phyloP scores from a whole-genome alignment of 2,113 vertebrate genomes.

The Brachyistius frenatus region DNA sequence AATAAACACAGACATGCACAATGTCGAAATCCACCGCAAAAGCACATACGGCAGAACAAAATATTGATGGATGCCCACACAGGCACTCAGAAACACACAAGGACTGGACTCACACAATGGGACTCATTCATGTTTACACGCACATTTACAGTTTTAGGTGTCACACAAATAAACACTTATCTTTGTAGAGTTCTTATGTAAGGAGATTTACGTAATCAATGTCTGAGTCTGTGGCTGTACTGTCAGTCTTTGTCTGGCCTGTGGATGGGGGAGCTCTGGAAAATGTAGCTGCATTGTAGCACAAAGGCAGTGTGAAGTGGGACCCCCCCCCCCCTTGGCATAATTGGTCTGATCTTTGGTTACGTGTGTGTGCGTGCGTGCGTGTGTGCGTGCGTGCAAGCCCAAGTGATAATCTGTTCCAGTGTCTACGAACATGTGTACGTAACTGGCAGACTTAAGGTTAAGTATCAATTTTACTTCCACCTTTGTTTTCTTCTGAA shows the following conservation, averaged over 20 bases:
- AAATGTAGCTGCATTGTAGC: constrained; percentile 43
- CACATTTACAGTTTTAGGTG: constrained; percentile 17
- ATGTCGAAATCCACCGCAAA: background rate
- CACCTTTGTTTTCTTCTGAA: constrained; percentile 13
- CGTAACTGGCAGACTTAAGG: background rate
- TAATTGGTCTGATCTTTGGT: constrained; percentile 23
- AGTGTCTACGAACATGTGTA: background rate
- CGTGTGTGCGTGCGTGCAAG: background rate
- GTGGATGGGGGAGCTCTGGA: constrained; percentile 12
- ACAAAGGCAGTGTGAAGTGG: constrained; percentile 19
- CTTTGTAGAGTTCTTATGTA: constrained; percentile 61
- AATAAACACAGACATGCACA: constrained; percentile 15
- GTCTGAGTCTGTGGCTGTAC: constrained; percentile 48
- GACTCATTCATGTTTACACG: constrained; percentile 8
- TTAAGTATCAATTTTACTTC: constrained; percentile 10
- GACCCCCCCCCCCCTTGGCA: constrained; percentile 43
- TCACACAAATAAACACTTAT: constrained; percentile 50
- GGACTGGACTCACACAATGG: background rate
- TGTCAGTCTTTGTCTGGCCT: constrained; percentile 62
- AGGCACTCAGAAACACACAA: constrained; percentile 1
- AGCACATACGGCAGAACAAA: constrained; percentile 7
- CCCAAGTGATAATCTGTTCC: no score
- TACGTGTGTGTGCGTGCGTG: background rate
- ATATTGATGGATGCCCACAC: background rate
- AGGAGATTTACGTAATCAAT: constrained; percentile 64